Base-by-base conservation (phyloP, 2,113 vertebrate species). In the Cyrtonyx montezumae region DNA sequence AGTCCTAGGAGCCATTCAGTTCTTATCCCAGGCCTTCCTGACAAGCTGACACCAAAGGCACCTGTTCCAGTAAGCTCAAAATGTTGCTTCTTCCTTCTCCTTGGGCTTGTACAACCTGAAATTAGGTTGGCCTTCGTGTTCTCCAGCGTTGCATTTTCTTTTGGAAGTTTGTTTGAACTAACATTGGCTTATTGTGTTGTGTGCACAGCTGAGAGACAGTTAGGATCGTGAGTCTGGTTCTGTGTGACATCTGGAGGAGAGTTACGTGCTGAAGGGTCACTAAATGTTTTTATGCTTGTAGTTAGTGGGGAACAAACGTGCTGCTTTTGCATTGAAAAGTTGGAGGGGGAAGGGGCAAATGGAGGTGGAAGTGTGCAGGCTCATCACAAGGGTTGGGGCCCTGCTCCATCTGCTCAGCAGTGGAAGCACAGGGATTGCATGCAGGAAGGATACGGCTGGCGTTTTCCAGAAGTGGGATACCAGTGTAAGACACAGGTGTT, bases 1-100 rank as follows among this genome's bases (percentile, higher is more conserved):
- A 99, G 98, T 96, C 98, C 99, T 3, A 98, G 98, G 80, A 97
- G 95, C 91, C 98, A 97, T 90, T 91, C 98, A 18, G 97, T 99
- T 37, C 98, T 99, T 73, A 97, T 99, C 90, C 96, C 99, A n/a
- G 98, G 98, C 85, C 97, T 99, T 19, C 79, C 97, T 9, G 99
- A 99, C 74, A 98, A 98, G 92, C 84, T 98, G 19, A 93, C 98
- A 75, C 68, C 97, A 86, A 98, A 98, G 92, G 97, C 95, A 32
- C 96, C 97, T 34, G 95, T 99, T 70, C 98, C 98, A 98, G 99
- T 99, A 97, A 51, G 51, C 51, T 84, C 18, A 53, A 80, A 8
- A 21, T 67, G 20, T 61, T 71, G 5, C 5, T 84, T 11, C 32
- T 19, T 79, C 11, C n/a, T 6, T 49, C 22, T 30, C 14, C 22